A percentile compares a stretch with the other conserved stretches of the same genome.
Evolutionary conservation across 2,797 vertebrate species (phyloP).

Genomic region (Hyperoplus immaculatus): DNA sequence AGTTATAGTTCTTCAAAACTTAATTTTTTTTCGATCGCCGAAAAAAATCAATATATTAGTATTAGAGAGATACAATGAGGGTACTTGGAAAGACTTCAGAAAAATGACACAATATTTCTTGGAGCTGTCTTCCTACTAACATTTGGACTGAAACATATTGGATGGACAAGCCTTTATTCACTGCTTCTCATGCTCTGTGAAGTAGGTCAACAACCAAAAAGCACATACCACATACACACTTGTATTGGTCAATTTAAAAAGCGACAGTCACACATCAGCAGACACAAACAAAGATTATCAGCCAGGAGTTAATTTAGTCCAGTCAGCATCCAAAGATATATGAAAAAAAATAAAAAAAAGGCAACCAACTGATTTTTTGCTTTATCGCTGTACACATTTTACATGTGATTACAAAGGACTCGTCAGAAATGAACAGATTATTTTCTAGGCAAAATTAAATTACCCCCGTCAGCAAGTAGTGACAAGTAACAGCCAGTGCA

Average conservation of each 20-base stretch:
- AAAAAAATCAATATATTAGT: no score
- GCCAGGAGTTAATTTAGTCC: slow-evolving; percentile 22
- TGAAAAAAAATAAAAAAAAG: slow-evolving; percentile 28
- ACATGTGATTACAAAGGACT: slow-evolving; percentile 38
- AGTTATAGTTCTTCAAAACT: background rate
- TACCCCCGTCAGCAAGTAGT: slow-evolving; percentile 74
- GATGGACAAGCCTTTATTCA: slow-evolving; percentile 35
- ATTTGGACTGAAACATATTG: slow-evolving; percentile 56
- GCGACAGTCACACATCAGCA: background rate
- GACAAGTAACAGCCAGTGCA: slow-evolving; percentile 80
- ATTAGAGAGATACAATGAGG: slow-evolving; percentile 6
- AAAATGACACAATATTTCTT: slow-evolving; percentile 30
- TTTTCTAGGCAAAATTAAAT: slow-evolving; percentile 79
- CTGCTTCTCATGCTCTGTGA: slow-evolving; percentile 16
- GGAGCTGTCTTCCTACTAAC: slow-evolving; percentile 31
- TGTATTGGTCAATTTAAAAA: slow-evolving; percentile 6
- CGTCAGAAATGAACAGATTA: slow-evolving; percentile 73
- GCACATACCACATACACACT: background rate
- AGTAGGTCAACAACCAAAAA: slow-evolving; percentile 6
- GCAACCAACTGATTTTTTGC: slow-evolving; percentile 2
- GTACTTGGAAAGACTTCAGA: slow-evolving; percentile 52
- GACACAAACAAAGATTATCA: slow-evolving; percentile 16
- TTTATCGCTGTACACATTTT: slow-evolving; percentile 44
- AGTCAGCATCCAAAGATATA: slow-evolving; percentile 20
- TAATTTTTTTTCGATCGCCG: slow-evolving; percentile 1